Percentiles rank a stretch among this genome's conserved stretches.
These are phyloP conservation scores for Antheraea pernyi DNA, from an alignment of 1,140 invertebrate species.

Conservation along the genomic window DNA sequence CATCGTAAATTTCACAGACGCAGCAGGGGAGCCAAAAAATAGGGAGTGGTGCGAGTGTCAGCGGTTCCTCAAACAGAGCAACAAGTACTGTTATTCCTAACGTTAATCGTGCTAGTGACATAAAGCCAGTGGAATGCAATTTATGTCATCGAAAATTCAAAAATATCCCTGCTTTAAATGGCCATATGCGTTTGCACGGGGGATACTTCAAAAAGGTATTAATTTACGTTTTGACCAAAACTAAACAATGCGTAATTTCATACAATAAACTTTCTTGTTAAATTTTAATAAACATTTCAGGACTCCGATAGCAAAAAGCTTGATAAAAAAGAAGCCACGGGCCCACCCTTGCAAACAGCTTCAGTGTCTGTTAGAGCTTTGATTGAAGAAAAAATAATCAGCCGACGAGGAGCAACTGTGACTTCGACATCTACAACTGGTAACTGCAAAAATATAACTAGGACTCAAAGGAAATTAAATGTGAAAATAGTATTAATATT, in stretches of 20 bases:
- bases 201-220: constrained; percentile 96
- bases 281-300: constrained; percentile 70
- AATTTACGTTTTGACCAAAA: background rate
- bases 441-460: background rate
- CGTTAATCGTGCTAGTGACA: constrained; percentile 36
- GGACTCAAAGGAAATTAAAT: background rate
- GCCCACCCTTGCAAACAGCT: constrained; percentile 91
- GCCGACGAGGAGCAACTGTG: constrained; percentile 82
- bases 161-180: constrained; percentile 97
- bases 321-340: constrained; percentile 90
- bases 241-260: background rate
- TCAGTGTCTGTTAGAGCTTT: constrained; percentile 92
- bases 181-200: constrained; percentile 97
- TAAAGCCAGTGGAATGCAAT: constrained; percentile 94
- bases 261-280: background rate
- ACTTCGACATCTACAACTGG: constrained; percentile 27
- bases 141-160: constrained; percentile 97
- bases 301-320: constrained; percentile 92
- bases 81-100: constrained; percentile 23
- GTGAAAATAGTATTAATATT: background rate
- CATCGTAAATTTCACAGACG: constrained; percentile 61
- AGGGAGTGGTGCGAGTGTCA: constrained; percentile 35
- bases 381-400: constrained; percentile 95
- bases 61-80: constrained; percentile 33
- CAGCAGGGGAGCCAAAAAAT: constrained; percentile 60